These are phyloP conservation scores for Cisticola juncidis DNA, from an alignment of 2,113 vertebrate species.

Conservation along the genomic window DNA sequence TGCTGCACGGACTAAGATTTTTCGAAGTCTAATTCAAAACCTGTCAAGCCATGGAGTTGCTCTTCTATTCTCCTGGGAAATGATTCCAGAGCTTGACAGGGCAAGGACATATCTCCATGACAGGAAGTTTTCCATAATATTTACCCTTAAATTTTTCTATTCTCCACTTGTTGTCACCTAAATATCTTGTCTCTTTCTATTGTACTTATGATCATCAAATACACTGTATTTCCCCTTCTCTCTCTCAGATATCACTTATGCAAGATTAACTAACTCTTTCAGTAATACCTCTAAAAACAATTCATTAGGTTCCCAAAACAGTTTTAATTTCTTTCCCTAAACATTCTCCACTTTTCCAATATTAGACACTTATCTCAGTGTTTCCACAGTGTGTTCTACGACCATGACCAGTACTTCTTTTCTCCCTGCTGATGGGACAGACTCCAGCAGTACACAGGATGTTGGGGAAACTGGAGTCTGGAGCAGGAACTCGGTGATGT, in stretches of 20 bases:
- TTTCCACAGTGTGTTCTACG: background rate
- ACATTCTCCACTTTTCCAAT: background rate
- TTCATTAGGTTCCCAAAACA: background rate
- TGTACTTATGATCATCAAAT: background rate
- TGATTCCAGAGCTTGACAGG: slow-evolving; percentile 17
- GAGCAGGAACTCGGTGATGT: background rate
- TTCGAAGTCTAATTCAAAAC: slow-evolving; percentile 54
- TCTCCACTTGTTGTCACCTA: background rate
- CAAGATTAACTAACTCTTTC: background rate
- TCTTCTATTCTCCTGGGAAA: background rate
- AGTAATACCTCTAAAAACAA: background rate
- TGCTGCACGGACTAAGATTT: slow-evolving; percentile 16
- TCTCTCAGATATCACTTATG: background rate
- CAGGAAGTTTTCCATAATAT: background rate
- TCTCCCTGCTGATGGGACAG: background rate
- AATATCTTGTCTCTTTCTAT: background rate
- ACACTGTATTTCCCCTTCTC: background rate
- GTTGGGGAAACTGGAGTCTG: background rate
- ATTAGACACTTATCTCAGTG: background rate
- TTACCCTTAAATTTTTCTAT: background rate
- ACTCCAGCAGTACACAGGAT: background rate
- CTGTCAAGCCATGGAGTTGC: background rate
- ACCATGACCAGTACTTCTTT: background rate
- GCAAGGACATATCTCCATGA: background rate
- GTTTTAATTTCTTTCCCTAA: background rate